phyloP scores from a whole-genome alignment of 30 jellyfish, hydroid and myxozoan species.

The Cassiopea xamachana region DNA sequence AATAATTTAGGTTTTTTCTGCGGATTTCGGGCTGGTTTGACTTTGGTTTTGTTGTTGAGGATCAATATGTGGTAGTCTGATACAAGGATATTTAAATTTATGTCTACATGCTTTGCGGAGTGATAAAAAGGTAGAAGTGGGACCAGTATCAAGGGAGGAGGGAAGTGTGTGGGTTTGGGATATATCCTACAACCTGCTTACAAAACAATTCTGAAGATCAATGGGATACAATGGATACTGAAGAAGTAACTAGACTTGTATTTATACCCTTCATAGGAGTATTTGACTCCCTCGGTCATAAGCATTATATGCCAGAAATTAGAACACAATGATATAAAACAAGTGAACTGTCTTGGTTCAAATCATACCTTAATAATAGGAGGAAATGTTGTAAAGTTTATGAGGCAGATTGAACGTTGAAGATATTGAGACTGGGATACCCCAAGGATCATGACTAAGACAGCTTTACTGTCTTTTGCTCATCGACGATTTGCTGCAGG shows the following conservation, averaged over 20 bases:
- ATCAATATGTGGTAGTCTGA: too few species aligned
- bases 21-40: too few species aligned
- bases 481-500: background rate
- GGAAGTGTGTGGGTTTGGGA: too few species aligned
- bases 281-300: background rate
- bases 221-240: background rate
- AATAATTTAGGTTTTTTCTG: too few species aligned
- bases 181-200: background rate
- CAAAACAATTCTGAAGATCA: background rate
- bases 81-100: too few species aligned
- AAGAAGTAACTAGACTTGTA: conserved; percentile 10
- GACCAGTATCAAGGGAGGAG: too few species aligned
- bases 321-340: background rate
- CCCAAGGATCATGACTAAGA: conserved; percentile 2
- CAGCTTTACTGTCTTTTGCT: background rate
- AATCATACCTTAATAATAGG: background rate
- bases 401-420: background rate
- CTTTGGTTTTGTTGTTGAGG: too few species aligned
- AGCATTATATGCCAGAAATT: conserved; percentile 5
- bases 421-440: background rate
- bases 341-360: background rate
- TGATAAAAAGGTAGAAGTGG: too few species aligned
- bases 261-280: background rate
- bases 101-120: too few species aligned
- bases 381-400: background rate